These are phyloP conservation scores for Mycogona germanica DNA, from an alignment of 2,888 invertebrate species.

Conservation along the genomic window DNA sequence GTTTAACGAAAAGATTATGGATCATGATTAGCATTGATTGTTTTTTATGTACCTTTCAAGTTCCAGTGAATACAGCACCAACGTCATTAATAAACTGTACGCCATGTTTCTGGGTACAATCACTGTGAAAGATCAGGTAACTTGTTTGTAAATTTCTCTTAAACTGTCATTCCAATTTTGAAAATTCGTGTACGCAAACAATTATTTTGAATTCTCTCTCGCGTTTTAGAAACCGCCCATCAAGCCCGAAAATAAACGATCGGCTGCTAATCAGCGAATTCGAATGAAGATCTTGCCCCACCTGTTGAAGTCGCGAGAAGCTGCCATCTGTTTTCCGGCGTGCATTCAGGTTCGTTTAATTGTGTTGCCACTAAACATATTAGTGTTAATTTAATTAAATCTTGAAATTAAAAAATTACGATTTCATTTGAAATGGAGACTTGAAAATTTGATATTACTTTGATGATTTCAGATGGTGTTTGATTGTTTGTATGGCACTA, in stretches of 20 bases:
- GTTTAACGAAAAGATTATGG: background rate
- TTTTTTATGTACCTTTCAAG: constrained; percentile 35
- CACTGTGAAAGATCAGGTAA: constrained; percentile 35
- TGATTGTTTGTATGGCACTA: constrained; percentile 70
- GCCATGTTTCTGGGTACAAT: constrained; percentile 61
- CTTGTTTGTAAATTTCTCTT: background rate
- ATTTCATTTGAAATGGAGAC: background rate
- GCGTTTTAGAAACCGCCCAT: constrained; percentile 19
- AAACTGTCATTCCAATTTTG: constrained; percentile 5
- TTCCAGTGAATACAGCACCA: constrained; percentile 55
- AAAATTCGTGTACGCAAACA: background rate
- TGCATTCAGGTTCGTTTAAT: constrained; percentile 54
- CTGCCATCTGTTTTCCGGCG: constrained; percentile 44
- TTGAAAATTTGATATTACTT: constrained; percentile 11
- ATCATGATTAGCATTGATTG: background rate
- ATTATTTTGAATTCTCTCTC: background rate
- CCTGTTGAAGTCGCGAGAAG: constrained; percentile 46
- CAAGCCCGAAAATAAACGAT: constrained; percentile 52
- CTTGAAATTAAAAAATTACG: too few relatives aligned
- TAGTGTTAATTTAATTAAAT: constrained; percentile 11
- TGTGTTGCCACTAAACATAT: background rate
- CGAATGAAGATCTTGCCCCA: constrained; percentile 73
- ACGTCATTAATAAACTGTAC: constrained; percentile 61
- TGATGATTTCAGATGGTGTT: constrained; percentile 55
- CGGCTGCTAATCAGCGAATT: constrained; percentile 68